Conservation (phyloP, 2,113 vertebrate species). For the Salvelinus namaycush region DNA sequence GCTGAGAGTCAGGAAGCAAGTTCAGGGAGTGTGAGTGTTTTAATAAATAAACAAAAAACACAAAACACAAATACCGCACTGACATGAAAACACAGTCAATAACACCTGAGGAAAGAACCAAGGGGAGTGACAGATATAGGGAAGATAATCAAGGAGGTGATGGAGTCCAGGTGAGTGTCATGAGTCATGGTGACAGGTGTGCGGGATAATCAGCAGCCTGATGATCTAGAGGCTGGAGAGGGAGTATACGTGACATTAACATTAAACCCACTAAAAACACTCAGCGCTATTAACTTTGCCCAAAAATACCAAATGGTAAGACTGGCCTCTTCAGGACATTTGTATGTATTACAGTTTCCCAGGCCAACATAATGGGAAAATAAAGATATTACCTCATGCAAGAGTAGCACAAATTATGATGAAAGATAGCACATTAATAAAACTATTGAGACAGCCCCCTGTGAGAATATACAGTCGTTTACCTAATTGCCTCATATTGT, state of each 20-base stretch:
- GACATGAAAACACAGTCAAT: too few relatives aligned
- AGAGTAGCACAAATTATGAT: neutral
- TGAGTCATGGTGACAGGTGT: too few relatives aligned
- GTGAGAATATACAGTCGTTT: neutral
- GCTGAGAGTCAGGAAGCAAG: too few relatives aligned
- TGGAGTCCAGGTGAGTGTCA: too few relatives aligned
- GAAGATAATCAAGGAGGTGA: too few relatives aligned
- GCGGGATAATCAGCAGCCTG: too few relatives aligned
- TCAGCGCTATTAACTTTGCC: neutral
- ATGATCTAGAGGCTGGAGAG: too few relatives aligned
- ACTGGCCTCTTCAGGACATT: conserved; percentile 51
- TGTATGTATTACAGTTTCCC: conserved; percentile 26
- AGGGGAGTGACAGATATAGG: too few relatives aligned
- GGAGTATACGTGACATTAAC: neutral
- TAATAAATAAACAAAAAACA: too few relatives aligned
- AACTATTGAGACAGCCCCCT: neutral
- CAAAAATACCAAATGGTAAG: conserved; percentile 3
- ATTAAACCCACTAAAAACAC: neutral
- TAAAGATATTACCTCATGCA: neutral
- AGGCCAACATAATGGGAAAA: neutral
- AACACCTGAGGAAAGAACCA: too few relatives aligned
- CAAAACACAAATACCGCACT: too few relatives aligned
- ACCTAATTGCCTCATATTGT: conserved; percentile 16
- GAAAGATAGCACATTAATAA: conserved; percentile 7
- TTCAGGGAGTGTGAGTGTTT: too few relatives aligned